phyloP scores from a whole-genome alignment of 2,113 vertebrate genomes.

The Lichenostomus cassidix region DNA sequence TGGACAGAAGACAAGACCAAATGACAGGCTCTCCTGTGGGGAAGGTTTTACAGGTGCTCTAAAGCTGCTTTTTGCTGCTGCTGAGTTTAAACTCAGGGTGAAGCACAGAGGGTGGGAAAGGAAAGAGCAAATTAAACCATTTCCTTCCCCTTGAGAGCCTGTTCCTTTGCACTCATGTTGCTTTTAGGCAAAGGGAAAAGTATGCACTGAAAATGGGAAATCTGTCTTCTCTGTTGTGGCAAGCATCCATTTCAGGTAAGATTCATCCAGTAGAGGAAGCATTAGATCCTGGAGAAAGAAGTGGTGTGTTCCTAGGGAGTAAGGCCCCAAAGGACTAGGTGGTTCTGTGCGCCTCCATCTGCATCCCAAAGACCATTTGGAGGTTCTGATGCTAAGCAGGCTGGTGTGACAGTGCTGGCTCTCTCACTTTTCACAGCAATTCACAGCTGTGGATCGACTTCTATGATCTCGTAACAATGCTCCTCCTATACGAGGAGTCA shows the following conservation, averaged over 20 bases:
- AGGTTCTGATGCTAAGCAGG: background rate
- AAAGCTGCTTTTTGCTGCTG: background rate
- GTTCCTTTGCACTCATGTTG: background rate
- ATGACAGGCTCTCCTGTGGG: background rate
- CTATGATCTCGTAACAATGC: background rate
- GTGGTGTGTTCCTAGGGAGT: background rate
- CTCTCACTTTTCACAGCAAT: background rate
- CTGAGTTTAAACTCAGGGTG: background rate
- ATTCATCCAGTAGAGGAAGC: background rate
- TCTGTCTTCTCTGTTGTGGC: background rate
- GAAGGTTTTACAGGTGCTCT: constrained; percentile 19
- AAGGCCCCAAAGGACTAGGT: fast-evolving
- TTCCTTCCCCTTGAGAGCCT: background rate
- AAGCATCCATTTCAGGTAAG: background rate
- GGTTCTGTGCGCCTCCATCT: background rate
- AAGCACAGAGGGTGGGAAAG: background rate
- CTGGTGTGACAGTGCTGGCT: background rate
- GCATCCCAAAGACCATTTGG: background rate
- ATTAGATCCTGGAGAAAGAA: background rate
- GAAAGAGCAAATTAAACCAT: background rate
- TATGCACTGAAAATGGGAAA: background rate
- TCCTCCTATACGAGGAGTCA: fast-evolving
- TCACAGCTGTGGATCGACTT: background rate
- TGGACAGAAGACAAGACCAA: constrained; percentile 21
- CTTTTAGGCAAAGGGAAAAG: background rate